Evolutionary conservation across 2,888 invertebrate genomes (phyloP).

Genomic region (Ectemnius continuus): DNA sequence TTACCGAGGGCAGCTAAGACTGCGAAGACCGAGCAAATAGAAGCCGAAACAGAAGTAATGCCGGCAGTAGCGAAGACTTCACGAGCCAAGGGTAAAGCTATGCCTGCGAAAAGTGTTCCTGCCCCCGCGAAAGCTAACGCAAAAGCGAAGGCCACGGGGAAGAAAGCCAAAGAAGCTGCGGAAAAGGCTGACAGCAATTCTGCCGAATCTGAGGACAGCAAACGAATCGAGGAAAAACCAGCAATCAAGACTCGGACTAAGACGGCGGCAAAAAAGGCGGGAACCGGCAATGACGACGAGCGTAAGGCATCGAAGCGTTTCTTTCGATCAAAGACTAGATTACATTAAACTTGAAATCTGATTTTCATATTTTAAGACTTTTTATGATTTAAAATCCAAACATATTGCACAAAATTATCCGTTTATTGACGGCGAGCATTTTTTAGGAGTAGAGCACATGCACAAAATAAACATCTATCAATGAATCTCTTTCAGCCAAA

Average conservation of each 20-base stretch:
- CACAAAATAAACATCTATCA: too few relatives aligned
- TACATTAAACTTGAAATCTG: neutral
- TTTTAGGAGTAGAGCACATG: neutral
- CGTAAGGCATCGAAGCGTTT: constrained; percentile 23
- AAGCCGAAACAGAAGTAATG: neutral
- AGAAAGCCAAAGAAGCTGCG: constrained; percentile 25
- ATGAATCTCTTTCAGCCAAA: constrained; percentile 36
- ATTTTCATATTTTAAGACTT: neutral
- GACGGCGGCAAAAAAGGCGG: constrained; percentile 50
- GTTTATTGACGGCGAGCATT: neutral
- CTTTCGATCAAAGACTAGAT: neutral
- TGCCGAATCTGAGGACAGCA: constrained; percentile 9
- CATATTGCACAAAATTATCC: neutral
- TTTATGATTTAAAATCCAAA: neutral
- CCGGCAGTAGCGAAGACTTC: constrained; percentile 16
- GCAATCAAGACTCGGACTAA: constrained; percentile 31
- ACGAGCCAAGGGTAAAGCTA: constrained; percentile 22
- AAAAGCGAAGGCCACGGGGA: constrained; percentile 27
- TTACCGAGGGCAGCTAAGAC: constrained; percentile 51
- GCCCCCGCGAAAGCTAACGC: constrained; percentile 20
- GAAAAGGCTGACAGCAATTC: constrained; percentile 1
- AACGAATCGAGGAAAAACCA: constrained; percentile 18
- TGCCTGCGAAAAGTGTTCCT: constrained; percentile 20
- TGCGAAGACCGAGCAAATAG: constrained; percentile 26
- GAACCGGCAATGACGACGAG: constrained; percentile 35